Evolutionary conservation across 2,888 invertebrate genomes (phyloP), one percentile per base, ranked within the genome.

Genomic region (Chrysolina americana): DNA sequence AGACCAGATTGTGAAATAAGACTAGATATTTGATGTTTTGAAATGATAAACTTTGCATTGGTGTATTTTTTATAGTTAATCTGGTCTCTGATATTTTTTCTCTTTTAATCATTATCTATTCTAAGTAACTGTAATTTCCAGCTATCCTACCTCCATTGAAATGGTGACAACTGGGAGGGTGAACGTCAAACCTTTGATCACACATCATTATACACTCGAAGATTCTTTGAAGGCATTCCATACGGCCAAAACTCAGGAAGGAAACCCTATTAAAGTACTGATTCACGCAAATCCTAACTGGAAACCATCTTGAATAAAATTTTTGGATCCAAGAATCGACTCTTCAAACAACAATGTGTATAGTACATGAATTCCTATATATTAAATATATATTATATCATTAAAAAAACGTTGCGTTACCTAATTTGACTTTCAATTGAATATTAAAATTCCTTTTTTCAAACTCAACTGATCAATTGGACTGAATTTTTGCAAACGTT

Each of bases 221-320:
- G 93, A 97, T 70, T 93, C 96, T 0, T 83, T 92, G 9, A 90
- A 94, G 84, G 98, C 98, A 0, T 98, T 98, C 87, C 93, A 97
- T 83, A 93, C 93, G 6, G 92, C 96, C 0, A 92, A 92, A 77
- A 91, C 91, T 66, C 94, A 94, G 1, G 88, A 90, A 65, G 94
- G 93, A 76, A 91, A 91, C 74, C 92, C 94, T 0, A 94, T 98
- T 83, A 98, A 98, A 89, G 94, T 97, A 81, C 94, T 97, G 92
- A 97, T 97, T 72, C 94, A 96, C 85, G 91, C 92, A 76, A 88
- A 89, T 80, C 85, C 87, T 6, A 81, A 84, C 70, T 86, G 86
- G 86, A 86, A 83, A 77, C 76, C 71, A 71, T 76, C 75, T 13
- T 73, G 72, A 70, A 59, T 50, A 50, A 56, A 64, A 19, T 53